Evolutionary conservation across 2,113 vertebrate species (phyloP).

Genomic region (Romanogobio albipinnatus): DNA sequence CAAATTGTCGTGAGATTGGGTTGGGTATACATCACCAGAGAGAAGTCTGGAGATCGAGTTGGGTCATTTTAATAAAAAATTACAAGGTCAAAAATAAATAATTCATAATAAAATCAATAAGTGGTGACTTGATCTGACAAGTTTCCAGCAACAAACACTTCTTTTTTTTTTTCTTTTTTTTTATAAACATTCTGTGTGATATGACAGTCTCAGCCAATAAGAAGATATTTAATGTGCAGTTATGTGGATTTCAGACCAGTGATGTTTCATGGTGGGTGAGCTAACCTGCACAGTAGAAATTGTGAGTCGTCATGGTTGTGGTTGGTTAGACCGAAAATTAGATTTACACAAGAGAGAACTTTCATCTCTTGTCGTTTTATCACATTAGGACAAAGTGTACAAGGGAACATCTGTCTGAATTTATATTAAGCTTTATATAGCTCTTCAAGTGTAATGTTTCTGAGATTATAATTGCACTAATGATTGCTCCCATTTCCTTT

Average conservation of each 20-base stretch:
- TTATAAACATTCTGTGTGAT: not conserved
- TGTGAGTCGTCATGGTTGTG: not conserved
- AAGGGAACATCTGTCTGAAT: constrained; percentile 12
- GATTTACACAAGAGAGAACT: not conserved
- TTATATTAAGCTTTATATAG: constrained; percentile 25
- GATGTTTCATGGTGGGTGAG: not conserved
- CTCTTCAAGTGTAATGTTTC: constrained; percentile 44
- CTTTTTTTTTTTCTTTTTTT: not conserved
- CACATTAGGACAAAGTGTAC: not conserved
- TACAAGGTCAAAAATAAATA: not conserved
- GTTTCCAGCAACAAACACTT: not conserved
- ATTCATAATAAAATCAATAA: not conserved
- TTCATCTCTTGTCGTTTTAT: not conserved
- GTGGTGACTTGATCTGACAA: not conserved
- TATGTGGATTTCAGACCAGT: not conserved
- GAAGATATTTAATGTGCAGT: not conserved
- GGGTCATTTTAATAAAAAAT: not conserved
- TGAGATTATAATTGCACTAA: constrained; percentile 54
- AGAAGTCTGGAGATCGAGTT: not conserved
- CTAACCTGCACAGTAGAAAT: not conserved
- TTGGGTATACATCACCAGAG: not conserved
- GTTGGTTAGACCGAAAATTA: not conserved
- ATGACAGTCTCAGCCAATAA: not conserved
- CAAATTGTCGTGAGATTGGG: too few species aligned
- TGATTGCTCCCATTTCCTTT: constrained; percentile 54